Base-by-base conservation (phyloP, 2,113 vertebrate genomes). In the Canis aureus region DNA sequence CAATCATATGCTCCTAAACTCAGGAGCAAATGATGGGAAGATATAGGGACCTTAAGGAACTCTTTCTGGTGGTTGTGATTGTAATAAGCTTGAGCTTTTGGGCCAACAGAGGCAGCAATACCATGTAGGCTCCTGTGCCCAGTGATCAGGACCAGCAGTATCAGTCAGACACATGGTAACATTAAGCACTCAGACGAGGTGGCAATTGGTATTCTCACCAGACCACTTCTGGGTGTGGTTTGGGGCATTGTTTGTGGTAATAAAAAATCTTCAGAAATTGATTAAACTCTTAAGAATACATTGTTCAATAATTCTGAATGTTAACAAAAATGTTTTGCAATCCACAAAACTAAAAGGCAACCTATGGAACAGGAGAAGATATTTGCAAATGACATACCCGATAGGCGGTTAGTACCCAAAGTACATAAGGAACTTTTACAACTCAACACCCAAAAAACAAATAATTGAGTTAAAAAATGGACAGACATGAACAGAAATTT, bases 131-230 rank as follows among this genome's bases (percentile, higher is more conserved):
- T 23, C 38, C 78, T 59, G 20, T 59, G 78, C 49, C 74, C 55
- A 57, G 35, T 79, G 79, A 66, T 73, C 92, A 91, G 55, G 38
- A 53, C 53, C 84, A 60, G 32, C 2, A 35, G 53, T 78, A 86
- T 13, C 79, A 74, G 35, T n/a, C n/a, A 89, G 83, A 93, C 49
- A 93, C 38, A 81, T 32, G 84, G 84, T 78, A 95, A 38, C 57
- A 27, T 59, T 57, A 89, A 87, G 74, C 73, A 57, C 67, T 96
- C 92, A 96, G 64, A 89, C 11, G 15, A 97, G 25, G 82, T 66
- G 16, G 38, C 79, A 92, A 86, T 49, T 92, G 59, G 35, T 93
- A 49, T 73, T 59, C 49, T 83, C 60, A 97, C 74, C 73, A 95
- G 64, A 89, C n/a, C 74, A 80, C 79, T 87, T 71, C 35, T 85